Percentiles rank a stretch among this genome's conserved stretches.
Evolutionary conservation across 2,113 vertebrate genomes (phyloP).

Genomic region (Ailurus styani): DNA sequence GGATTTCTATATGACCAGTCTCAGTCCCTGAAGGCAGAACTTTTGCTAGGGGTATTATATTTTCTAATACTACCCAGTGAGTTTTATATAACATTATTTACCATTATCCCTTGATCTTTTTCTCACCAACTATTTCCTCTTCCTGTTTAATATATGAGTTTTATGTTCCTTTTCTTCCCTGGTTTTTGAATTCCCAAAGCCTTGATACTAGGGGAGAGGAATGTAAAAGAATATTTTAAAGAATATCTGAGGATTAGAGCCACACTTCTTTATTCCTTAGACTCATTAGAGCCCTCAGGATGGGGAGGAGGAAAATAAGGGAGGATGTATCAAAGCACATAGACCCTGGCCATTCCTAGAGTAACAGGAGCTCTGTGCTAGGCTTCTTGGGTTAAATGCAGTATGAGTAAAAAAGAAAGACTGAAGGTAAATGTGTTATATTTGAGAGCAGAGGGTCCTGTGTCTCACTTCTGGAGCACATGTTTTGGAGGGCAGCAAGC

Average conservation of each 20-base stretch:
- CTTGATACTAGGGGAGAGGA: background rate
- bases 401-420: background rate
- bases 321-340: background rate
- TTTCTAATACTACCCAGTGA: background rate
- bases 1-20: background rate
- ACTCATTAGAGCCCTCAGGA: background rate
- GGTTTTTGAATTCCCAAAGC: background rate
- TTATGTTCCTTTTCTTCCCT: background rate
- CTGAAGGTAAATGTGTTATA: background rate
- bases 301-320: background rate
- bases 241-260: background rate
- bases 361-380: background rate
- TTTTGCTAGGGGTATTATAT: rapidly evolving
- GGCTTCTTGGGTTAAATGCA: background rate
- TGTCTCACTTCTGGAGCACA: background rate
- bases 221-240: background rate
- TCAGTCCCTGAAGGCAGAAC: background rate
- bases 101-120: background rate
- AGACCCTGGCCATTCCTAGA: background rate
- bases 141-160: background rate
- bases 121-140: background rate
- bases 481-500: background rate
- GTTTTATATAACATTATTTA: background rate
- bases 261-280: background rate
- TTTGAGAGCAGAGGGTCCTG: background rate